Percentiles rank a stretch among this genome's conserved stretches.
Conservation (phyloP, 2,888 invertebrate genomes). For the Pyrgus malvae region DNA sequence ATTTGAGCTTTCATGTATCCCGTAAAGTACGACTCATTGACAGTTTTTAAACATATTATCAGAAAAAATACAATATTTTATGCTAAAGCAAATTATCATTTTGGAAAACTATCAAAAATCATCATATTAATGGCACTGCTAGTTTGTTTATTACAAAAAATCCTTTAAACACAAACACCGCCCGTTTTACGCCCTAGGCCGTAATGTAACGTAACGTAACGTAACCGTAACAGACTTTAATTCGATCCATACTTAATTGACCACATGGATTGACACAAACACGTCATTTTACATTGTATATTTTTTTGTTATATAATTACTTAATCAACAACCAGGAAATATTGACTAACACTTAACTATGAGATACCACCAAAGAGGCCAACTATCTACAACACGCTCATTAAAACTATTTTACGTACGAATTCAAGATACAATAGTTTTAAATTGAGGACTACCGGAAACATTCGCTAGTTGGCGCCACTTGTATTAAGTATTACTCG, state of each 20-base stretch:
- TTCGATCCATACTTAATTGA: slow-evolving; percentile 74
- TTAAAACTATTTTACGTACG: slow-evolving; percentile 35
- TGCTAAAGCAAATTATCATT: too few relatives aligned
- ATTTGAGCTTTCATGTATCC: too few relatives aligned
- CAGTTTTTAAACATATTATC: too few relatives aligned
- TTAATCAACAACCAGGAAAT: slow-evolving; percentile 75
- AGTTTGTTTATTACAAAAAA: too few relatives aligned
- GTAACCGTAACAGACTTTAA: slow-evolving; percentile 58
- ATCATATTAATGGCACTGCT: too few relatives aligned
- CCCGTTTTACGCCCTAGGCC: slow-evolving; percentile 42
- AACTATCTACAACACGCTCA: slow-evolving; percentile 60
- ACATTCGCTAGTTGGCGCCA: neutral
- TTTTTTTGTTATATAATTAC: slow-evolving; percentile 48
- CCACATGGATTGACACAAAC: slow-evolving; percentile 68
- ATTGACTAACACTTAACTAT: slow-evolving; percentile 68
- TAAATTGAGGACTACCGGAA: slow-evolving; percentile 4
- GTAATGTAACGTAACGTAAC: too few relatives aligned
- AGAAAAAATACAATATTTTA: too few relatives aligned
- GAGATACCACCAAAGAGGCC: slow-evolving; percentile 65
- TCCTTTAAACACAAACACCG: neutral
- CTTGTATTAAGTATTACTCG: neutral
- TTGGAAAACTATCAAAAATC: too few relatives aligned
- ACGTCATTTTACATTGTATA: slow-evolving; percentile 51
- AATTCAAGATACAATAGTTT: slow-evolving; percentile 28
- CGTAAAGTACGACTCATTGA: too few relatives aligned